phyloP scores from a whole-genome alignment of 2,797 vertebrate species.

The Anolis apletophallus region DNA sequence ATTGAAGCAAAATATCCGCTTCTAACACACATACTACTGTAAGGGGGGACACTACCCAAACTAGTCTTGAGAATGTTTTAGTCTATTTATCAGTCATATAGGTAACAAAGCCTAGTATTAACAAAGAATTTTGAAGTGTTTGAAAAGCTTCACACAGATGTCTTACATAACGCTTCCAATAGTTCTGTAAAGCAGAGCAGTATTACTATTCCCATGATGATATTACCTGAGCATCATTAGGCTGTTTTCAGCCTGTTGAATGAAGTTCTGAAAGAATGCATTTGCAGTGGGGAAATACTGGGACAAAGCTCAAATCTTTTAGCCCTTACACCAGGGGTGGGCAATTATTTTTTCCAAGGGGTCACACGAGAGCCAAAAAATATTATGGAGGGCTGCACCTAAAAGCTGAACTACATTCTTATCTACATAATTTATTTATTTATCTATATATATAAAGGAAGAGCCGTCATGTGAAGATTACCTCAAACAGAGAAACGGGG shows the following conservation, averaged over 20 bases:
- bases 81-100: neutral
- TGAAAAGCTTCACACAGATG: neutral
- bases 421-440: too few species aligned
- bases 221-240: neutral
- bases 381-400: too few species aligned
- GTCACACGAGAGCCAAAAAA: too few species aligned
- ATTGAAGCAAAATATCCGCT: conserved; percentile 37
- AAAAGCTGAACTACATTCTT: too few species aligned
- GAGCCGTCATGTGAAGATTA: too few species aligned
- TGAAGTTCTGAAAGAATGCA: neutral
- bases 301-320: neutral
- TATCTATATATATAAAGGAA: too few species aligned
- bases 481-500: too few species aligned
- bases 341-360: too few species aligned
- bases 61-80: neutral
- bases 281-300: neutral
- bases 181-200: neutral
- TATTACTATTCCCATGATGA: neutral
- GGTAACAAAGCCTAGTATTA: neutral
- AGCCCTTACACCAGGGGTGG: too few species aligned
- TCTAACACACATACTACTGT: neutral
- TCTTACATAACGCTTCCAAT: neutral
- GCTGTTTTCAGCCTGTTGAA: neutral
- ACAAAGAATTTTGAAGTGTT: neutral
- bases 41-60: neutral